Evolutionary conservation across 2,113 vertebrate genomes (phyloP).

Genomic region (Podarcis muralis): DNA sequence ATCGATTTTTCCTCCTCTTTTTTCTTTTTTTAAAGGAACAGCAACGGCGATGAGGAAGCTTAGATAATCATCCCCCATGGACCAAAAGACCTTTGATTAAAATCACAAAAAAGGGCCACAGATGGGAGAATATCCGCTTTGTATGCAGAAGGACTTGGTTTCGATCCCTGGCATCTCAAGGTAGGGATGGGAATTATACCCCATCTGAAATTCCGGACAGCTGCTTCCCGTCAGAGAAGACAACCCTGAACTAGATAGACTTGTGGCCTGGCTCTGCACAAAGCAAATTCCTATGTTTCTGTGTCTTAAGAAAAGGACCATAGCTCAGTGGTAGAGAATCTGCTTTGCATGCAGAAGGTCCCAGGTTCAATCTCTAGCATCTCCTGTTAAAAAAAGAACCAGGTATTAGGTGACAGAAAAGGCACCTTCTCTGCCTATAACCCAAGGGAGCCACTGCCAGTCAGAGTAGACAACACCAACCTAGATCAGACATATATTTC

Average conservation of each 20-base stretch:
- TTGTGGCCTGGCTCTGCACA: background rate
- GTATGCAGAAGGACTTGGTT: no score
- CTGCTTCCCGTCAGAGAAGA: no score
- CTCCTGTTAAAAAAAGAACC: background rate
- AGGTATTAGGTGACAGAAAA: background rate
- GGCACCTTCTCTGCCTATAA: background rate
- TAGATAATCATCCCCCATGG: background rate
- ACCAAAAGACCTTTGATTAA: constrained; percentile 1
- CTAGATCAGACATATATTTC: background rate
- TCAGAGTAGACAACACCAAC: background rate
- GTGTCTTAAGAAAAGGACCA: no score
- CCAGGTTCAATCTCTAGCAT: no score
- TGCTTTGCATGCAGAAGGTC: no score
- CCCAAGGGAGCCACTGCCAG: background rate
- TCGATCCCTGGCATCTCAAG: no score
- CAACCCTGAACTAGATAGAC: no score
- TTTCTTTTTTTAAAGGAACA: background rate
- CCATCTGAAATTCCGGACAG: no score
- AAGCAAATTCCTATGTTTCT: no score
- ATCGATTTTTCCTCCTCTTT: background rate
- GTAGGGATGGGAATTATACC: no score
- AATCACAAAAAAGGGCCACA: background rate
- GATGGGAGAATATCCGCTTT: background rate
- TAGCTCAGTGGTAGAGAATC: no score
- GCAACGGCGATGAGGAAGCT: background rate